Evolutionary conservation across 2,888 invertebrate species (phyloP), one percentile per base, ranked within the genome.

Genomic region (Plutella xylostella): DNA sequence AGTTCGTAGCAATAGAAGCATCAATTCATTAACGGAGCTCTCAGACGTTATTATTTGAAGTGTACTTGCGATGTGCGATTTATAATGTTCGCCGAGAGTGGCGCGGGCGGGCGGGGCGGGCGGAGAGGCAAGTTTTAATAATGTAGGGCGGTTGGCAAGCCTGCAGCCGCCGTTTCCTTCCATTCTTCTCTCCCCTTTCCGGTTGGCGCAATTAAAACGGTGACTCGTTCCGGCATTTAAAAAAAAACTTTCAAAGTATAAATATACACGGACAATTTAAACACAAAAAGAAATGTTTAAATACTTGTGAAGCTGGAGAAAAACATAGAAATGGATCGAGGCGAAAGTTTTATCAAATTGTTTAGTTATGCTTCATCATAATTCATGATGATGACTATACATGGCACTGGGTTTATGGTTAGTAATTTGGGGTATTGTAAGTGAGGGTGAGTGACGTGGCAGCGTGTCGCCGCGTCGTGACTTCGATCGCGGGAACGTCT

Each of bases 141-240:
- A 79, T 78, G 78, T 75, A 72, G 76, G 72, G 71, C 71, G 76
- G 76, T 76, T 77, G 76, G 77, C 74, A 74, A 73, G 76, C 62
- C 71, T 71, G 63, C 67, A 68, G 64, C 72, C 69, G 64, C 72
- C 70, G 72, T 72, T 78, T 77, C 77, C 77, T 77, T 73, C 73
- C 73, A 79, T 80, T 80, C 79, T 78, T 77, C 77, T 73, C 75
- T 74, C 79, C 78, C 76, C 74, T 76, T 77, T 79, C 77, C 77
- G 74, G 75, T 78, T 71, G 72, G 75, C 66, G 78, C 80, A 80
- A 80, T 80, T 80, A 80, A 79, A 80, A 74, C 72, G 75, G 68
- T 65, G 73, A 75, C 71, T 74, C 75, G 78, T 78, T 78, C 77
- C 77, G 77, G 72, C 72, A 79, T 76, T 79, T 78, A 72, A 78